A percentile compares a stretch with the other conserved stretches of the same genome.
Evolutionary conservation across 2,888 invertebrate genomes (phyloP).

Genomic region (Eudemis profundana): DNA sequence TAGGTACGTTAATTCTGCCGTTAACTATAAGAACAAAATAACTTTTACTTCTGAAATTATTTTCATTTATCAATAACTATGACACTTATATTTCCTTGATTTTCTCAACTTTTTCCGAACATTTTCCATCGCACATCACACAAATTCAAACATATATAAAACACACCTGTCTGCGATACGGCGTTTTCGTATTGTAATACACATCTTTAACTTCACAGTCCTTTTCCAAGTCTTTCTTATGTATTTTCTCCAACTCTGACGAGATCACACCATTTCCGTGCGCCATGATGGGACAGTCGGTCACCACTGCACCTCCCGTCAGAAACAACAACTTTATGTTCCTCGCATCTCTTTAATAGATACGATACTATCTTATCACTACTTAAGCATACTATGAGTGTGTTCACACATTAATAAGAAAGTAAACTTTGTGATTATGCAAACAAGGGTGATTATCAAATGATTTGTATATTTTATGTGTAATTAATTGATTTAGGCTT

Average conservation of each 20-base stretch:
- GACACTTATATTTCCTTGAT: neutral
- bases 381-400: neutral
- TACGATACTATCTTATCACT: constrained; percentile 42
- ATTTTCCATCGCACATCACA: neutral
- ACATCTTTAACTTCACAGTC: constrained; percentile 58
- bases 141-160: constrained; percentile 16
- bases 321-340: constrained; percentile 55
- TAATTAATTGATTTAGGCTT: neutral
- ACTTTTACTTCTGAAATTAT: too few relatives aligned
- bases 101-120: neutral
- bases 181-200: constrained; percentile 51
- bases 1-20: too few relatives aligned
- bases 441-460: constrained; percentile 25
- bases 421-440: constrained; percentile 20
- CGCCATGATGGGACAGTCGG: constrained; percentile 62
- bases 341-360: constrained; percentile 45
- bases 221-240: constrained; percentile 60
- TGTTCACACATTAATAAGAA: constrained; percentile 21
- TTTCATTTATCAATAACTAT: too few relatives aligned
- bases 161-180: constrained; percentile 77
- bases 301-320: constrained; percentile 58
- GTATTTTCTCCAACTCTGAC: constrained; percentile 70
- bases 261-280: constrained; percentile 51
- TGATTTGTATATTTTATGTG: neutral
- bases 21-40: too few relatives aligned